Base-by-base conservation (phyloP, 2,113 vertebrate genomes). In the Eudyptes chrysolophus region DNA sequence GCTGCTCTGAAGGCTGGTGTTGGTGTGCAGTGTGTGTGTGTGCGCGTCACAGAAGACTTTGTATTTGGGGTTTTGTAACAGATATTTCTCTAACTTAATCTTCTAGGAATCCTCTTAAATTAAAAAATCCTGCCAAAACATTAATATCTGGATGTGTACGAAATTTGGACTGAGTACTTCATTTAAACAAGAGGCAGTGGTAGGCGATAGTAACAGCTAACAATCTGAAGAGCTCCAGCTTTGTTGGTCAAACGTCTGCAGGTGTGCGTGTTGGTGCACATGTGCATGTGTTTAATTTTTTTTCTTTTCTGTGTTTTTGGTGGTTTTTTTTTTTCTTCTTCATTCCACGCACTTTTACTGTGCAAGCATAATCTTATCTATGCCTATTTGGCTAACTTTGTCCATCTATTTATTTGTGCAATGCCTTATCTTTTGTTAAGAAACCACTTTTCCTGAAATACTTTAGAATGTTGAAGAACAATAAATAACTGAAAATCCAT, bases 31-130 rank as follows among this genome's bases (percentile, higher is more conserved):
- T 21, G 22, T 46, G 36, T 64, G 65, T 22, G 19, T 72, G 66
- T 75, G 3, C 91, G 94, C 76, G 48, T 62, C 29, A 29, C 30
- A 65, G 54, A 82, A 94, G 89, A 51, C n/a, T 34, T 44, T 62
- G 30, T 80, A 62, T 94, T 84, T 76, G 79, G 62, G 71, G 16
- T 55, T 61, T 80, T 95, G 88, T 87, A 87, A 92, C 75, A 97
- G 93, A 83, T 94, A 60, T 25, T 95, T 75, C 82, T 97, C 95
- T 94, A 95, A 88, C 89, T 97, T 95, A 54, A 95, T 96, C 87
- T 94, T 90, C 89, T 93, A 93, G 97, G 97, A 97, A 97, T 96
- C 80, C 82, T 89, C 93, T 88, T 94, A 90, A 85, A 92, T 91
- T 80, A 79, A 82, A 92, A 92, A 97, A 70, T 93, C 65, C 89